Conservation (phyloP, 2,113 vertebrate species). For the Aegithalos caudatus region DNA sequence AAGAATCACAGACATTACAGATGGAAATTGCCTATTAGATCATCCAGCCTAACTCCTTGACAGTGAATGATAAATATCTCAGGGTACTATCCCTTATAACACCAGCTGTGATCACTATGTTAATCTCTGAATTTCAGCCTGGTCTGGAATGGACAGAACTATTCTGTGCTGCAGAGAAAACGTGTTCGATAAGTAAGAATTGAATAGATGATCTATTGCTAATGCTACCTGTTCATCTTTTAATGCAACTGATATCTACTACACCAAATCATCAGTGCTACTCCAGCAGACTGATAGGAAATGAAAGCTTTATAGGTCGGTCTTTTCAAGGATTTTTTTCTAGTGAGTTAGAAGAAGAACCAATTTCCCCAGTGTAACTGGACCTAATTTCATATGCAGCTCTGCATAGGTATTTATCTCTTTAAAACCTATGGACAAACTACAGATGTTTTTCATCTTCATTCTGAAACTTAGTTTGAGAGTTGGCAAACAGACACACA, state of each 20-base stretch:
- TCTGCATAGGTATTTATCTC: background rate
- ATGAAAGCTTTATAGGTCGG: background rate
- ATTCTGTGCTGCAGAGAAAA: background rate
- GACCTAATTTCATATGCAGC: background rate
- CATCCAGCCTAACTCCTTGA: conserved; percentile 31
- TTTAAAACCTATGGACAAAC: background rate
- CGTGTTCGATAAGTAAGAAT: background rate
- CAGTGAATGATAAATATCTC: conserved; percentile 24
- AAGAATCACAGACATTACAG: background rate
- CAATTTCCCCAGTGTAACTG: background rate
- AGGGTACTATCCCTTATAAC: background rate
- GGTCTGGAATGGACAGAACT: background rate
- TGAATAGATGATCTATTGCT: background rate
- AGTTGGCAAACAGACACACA: background rate
- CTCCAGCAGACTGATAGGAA: background rate
- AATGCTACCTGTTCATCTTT: background rate
- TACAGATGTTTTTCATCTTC: background rate
- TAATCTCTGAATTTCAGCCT: conserved; percentile 1
- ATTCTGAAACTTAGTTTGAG: background rate
- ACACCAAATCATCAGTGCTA: background rate
- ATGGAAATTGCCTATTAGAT: conserved; percentile 52
- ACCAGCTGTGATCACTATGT: background rate
- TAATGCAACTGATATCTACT: background rate
- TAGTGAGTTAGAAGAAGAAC: background rate
- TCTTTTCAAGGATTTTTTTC: background rate